Conservation (phyloP, 2,113 vertebrate species). For the Channa argus region DNA sequence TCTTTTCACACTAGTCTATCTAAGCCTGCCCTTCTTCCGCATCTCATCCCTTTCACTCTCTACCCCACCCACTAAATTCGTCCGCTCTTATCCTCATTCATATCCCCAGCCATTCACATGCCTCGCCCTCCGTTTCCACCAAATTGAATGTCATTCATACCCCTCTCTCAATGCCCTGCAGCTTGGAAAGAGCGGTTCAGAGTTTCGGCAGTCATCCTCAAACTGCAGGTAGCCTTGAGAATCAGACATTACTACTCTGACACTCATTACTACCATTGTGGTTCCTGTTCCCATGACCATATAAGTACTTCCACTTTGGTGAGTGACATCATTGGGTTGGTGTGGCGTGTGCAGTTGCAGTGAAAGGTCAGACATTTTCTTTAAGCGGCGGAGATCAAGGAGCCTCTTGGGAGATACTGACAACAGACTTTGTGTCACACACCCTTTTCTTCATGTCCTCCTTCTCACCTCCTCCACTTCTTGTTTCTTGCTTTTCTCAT, state of each 20-base stretch:
- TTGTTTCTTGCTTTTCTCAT: slow-evolving; percentile 42
- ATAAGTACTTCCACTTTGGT: slow-evolving; percentile 58
- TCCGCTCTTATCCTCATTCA: slow-evolving; percentile 57
- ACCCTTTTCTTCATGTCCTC: slow-evolving; percentile 37
- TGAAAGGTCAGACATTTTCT: slow-evolving; percentile 39
- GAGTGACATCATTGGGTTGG: slow-evolving; percentile 43
- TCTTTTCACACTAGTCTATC: slow-evolving; percentile 67
- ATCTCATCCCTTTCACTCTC: slow-evolving; percentile 56
- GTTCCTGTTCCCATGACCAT: slow-evolving; percentile 54
- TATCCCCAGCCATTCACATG: slow-evolving; percentile 44
- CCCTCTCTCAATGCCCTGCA: slow-evolving; percentile 47
- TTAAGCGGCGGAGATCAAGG: slow-evolving; percentile 9
- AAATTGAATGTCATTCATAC: slow-evolving; percentile 64
- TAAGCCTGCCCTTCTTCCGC: slow-evolving; percentile 55
- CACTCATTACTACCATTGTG: slow-evolving; percentile 23
- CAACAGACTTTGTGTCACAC: slow-evolving; percentile 11
- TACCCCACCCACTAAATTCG: slow-evolving; percentile 54
- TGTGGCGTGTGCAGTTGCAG: slow-evolving; percentile 23
- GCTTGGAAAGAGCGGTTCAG: slow-evolving; percentile 31
- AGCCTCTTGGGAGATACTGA: slow-evolving; percentile 26
- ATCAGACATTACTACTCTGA: slow-evolving; percentile 28
- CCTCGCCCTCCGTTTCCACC: slow-evolving; percentile 35
- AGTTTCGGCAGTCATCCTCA: slow-evolving; percentile 28
- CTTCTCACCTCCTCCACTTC: slow-evolving; percentile 56
- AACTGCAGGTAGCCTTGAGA: slow-evolving; percentile 42